A percentile compares a stretch with the other conserved stretches of the same genome.
These are phyloP conservation scores for Lacanobia oleracea DNA, from an alignment of 2,888 invertebrate genomes.

Conservation along the genomic window DNA sequence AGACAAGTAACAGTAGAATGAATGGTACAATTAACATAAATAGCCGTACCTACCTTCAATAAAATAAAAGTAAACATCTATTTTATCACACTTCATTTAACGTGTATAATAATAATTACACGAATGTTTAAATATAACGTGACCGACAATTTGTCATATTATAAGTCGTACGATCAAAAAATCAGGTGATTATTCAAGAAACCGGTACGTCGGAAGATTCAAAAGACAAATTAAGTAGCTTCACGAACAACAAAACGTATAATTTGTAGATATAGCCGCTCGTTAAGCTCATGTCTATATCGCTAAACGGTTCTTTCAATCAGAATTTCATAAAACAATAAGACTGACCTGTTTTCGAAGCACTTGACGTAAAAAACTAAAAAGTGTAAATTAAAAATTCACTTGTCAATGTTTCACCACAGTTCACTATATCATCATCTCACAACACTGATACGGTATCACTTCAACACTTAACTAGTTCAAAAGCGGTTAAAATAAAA, in stretches of 20 bases:
- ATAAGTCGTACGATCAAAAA: conserved; percentile 67
- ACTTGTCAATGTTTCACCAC: conserved; percentile 52
- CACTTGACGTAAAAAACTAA: conserved; percentile 18
- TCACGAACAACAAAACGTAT: conserved; percentile 60
- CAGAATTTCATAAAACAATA: conserved; percentile 33
- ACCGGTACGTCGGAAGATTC: conserved; percentile 67
- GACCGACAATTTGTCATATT: conserved; percentile 48
- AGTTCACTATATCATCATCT: conserved; percentile 48
- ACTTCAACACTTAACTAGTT: conserved; percentile 50
- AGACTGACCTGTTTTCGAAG: conserved; percentile 58
- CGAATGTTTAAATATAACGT: conserved; percentile 20
- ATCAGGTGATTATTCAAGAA: conserved; percentile 72
- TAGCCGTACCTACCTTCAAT: conserved; percentile 13
- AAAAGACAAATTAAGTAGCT: conserved; percentile 57
- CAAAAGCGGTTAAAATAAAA: conserved; percentile 53
- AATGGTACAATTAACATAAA: background rate
- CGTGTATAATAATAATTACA: conserved; percentile 4
- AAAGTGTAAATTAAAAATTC: conserved; percentile 40
- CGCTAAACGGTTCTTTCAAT: conserved; percentile 54
- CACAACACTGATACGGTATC: conserved; percentile 59
- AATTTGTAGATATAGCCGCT: conserved; percentile 50
- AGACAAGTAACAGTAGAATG: background rate
- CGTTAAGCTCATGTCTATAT: conserved; percentile 41
- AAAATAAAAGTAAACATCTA: conserved; percentile 11
- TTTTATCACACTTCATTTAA: background rate